These are phyloP conservation scores for Lepas anatifera DNA, from an alignment of 2,888 invertebrate species.

Conservation along the genomic window DNA sequence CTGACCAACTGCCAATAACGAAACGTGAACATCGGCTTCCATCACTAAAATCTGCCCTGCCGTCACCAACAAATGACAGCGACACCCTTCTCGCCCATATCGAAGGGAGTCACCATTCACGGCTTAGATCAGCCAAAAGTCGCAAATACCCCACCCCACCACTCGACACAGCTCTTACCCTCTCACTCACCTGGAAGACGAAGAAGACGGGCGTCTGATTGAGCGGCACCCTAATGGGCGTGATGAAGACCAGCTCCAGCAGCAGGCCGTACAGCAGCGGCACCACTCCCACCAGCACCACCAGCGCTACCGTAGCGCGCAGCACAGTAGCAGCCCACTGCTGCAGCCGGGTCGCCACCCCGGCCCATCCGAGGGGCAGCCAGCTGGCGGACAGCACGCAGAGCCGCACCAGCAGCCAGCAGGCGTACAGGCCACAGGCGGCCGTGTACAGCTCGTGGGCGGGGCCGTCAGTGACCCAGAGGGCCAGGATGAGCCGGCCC, in stretches of 20 bases:
- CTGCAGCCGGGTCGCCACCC: conserved; percentile 29
- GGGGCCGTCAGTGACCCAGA: conserved; percentile 57
- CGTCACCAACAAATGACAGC: too few relatives aligned
- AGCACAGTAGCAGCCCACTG: conserved; percentile 34
- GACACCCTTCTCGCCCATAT: too few relatives aligned
- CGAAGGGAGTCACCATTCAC: too few relatives aligned
- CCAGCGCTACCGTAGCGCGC: conserved; percentile 48
- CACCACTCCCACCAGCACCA: conserved; percentile 70
- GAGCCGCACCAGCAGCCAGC: conserved; percentile 82
- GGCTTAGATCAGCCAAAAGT: too few relatives aligned
- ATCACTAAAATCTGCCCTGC: too few relatives aligned
- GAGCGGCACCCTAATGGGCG: conserved; percentile 81
- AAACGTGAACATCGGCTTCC: too few relatives aligned
- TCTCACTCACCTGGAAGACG: conserved; percentile 38
- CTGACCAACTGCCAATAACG: too few relatives aligned
- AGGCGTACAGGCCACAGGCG: conserved; percentile 85
- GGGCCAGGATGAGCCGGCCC: conserved; percentile 72
- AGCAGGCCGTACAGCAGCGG: conserved; percentile 84
- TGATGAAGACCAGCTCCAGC: conserved; percentile 79
- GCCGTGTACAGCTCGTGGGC: conserved; percentile 95
- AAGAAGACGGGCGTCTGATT: conserved; percentile 65
- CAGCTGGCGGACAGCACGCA: conserved; percentile 69
- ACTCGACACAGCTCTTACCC: background rate
- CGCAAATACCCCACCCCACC: background rate
- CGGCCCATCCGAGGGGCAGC: conserved; percentile 76